Percentiles rank a stretch among this genome's conserved stretches.
These are phyloP conservation scores for Pygmarrhopalites habei DNA, from an alignment of 1,140 invertebrate genomes.

Conservation along the genomic window DNA sequence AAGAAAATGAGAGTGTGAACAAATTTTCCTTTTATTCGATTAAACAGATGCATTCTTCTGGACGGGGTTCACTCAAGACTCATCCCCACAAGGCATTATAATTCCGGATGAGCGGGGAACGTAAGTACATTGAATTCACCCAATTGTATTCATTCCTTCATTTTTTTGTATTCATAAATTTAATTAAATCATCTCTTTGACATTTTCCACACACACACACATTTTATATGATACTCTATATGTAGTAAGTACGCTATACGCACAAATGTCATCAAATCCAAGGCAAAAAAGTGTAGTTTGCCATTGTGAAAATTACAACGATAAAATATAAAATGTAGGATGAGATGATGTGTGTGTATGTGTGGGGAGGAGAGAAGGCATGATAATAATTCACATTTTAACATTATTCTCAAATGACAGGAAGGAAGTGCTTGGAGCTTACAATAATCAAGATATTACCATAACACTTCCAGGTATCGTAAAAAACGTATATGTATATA, in stretches of 20 bases:
- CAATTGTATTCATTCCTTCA: neutral
- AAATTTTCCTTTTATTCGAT: no score
- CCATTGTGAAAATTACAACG: no score
- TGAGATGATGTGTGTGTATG: neutral
- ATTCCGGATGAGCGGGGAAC: conserved; percentile 65
- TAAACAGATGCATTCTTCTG: conserved; percentile 88
- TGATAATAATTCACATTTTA: no score
- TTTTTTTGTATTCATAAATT: neutral
- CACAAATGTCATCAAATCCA: no score
- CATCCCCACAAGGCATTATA: conserved; percentile 56
- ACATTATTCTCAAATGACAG: conserved; percentile 45
- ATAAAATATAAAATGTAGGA: no score
- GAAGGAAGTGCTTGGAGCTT: conserved; percentile 60
- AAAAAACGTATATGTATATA: no score
- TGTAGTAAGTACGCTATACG: no score
- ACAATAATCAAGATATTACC: conserved; percentile 70
- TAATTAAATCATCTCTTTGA: neutral
- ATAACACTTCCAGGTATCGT: conserved; percentile 73
- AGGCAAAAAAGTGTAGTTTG: no score
- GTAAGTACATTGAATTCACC: conserved; percentile 42
- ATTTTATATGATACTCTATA: no score
- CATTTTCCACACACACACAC: neutral
- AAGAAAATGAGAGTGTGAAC: no score
- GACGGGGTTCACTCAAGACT: conserved; percentile 60
- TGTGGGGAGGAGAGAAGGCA: no score